A percentile compares a stretch with the other conserved stretches of the same genome.
Conservation (phyloP, 2,113 vertebrate species). For the Neotragus pygmaeus region DNA sequence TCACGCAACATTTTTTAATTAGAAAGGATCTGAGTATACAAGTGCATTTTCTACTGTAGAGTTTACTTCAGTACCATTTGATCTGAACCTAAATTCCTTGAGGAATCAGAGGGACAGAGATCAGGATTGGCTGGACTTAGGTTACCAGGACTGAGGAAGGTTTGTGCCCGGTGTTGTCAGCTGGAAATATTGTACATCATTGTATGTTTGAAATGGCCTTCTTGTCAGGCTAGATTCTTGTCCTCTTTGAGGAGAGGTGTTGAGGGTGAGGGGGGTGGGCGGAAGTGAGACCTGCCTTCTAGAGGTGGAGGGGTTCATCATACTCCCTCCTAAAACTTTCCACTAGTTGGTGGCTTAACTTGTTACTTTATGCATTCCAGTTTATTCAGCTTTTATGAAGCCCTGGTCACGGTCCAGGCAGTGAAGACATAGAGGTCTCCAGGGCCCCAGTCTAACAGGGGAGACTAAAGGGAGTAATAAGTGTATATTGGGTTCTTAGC, state of each 20-base stretch:
- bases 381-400: background rate
- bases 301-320: background rate
- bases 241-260: background rate
- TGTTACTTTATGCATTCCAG: background rate
- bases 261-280: accelerated
- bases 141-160: background rate
- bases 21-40: background rate
- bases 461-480: background rate
- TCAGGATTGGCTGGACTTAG: no score
- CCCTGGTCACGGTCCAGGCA: background rate
- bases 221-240: no score
- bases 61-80: background rate
- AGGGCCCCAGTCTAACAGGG: background rate
- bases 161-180: background rate
- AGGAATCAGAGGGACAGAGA: background rate
- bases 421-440: background rate
- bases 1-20: background rate
- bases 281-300: background rate
- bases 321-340: background rate
- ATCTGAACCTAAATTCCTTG: background rate
- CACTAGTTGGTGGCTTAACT: background rate
- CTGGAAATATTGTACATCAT: background rate
- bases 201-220: background rate
- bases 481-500: background rate
- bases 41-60: background rate